Conservation (phyloP, 2,113 vertebrate species). For the Chaetodon auriga region DNA sequence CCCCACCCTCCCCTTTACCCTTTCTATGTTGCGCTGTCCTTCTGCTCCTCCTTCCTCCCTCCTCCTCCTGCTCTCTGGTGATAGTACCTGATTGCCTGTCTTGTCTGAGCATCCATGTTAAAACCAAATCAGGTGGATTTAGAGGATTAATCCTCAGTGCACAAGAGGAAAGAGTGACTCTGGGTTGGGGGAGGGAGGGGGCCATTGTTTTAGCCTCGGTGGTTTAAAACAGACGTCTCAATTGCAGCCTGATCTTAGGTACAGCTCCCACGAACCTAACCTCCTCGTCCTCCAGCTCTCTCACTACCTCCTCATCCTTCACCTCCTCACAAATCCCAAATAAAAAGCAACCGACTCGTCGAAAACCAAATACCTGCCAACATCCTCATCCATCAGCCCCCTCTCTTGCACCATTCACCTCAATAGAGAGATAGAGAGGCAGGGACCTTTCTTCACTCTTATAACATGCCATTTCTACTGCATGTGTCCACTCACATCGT, state of each 20-base stretch:
- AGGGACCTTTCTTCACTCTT: conserved; percentile 49
- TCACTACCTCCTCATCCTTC: conserved; percentile 50
- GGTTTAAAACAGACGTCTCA: conserved; percentile 91
- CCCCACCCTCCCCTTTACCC: conserved; percentile 51
- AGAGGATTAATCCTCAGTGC: conserved; percentile 38
- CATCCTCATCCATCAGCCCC: conserved; percentile 28
- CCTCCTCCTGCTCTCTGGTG: conserved; percentile 92
- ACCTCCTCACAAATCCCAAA: conserved; percentile 5
- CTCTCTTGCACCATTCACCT: neutral
- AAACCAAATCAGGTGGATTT: conserved; percentile 51
- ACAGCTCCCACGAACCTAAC: conserved; percentile 80
- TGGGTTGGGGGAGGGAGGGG: conserved; percentile 25
- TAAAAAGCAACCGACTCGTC: conserved; percentile 28
- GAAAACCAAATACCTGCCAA: conserved; percentile 27
- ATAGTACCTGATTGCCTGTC: conserved; percentile 99
- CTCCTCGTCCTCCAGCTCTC: conserved; percentile 44
- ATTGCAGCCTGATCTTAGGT: conserved; percentile 99
- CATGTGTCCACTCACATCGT: conserved; percentile 79
- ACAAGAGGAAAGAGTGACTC: conserved; percentile 42
- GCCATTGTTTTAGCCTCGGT: conserved; percentile 36
- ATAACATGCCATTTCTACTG: conserved; percentile 72
- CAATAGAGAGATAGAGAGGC: conserved; percentile 21
- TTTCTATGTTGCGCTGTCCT: conserved; percentile 44
- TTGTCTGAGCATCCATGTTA: conserved; percentile 92
- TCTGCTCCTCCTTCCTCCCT: conserved; percentile 57